A percentile compares a stretch with the other conserved stretches of the same genome.
These are phyloP conservation scores for Urocynchramus pylzowi DNA, from an alignment of 2,113 vertebrate genomes.

Conservation along the genomic window DNA sequence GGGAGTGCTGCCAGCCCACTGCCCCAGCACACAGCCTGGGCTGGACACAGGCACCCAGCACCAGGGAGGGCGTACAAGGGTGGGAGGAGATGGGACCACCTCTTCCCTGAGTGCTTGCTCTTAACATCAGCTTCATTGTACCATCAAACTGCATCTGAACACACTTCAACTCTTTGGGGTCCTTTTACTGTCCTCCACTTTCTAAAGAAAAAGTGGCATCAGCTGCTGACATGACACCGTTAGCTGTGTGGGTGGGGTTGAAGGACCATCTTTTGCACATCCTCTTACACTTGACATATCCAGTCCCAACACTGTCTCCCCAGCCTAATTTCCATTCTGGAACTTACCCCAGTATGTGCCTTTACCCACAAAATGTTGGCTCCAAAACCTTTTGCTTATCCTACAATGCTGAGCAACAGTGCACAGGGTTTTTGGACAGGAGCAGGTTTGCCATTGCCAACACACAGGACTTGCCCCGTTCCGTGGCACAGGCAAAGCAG, in stretches of 20 bases:
- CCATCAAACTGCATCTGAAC: not conserved
- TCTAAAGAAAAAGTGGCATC: not conserved
- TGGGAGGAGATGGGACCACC: not conserved
- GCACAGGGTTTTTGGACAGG: not conserved
- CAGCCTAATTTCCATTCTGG: not conserved
- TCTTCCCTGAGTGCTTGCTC: not conserved
- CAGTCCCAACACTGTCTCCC: not conserved
- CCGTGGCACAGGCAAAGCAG: not conserved
- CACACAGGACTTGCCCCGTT: not conserved
- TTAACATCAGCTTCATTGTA: not conserved
- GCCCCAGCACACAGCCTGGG: not conserved
- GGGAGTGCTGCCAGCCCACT: not conserved
- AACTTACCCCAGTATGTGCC: not conserved
- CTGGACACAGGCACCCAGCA: not conserved
- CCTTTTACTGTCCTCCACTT: not conserved
- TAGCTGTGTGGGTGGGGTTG: accelerated
- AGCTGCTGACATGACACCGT: not conserved
- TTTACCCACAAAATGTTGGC: not conserved
- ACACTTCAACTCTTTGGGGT: accelerated
- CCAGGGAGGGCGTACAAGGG: accelerated
- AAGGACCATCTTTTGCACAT: not conserved
- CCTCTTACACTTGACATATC: not conserved
- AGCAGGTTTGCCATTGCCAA: not conserved
- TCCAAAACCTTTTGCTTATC: not conserved
- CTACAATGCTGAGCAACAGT: not conserved